These are phyloP conservation scores for Trichopoda pennipes DNA, from an alignment of 2,888 invertebrate species.

Conservation along the genomic window DNA sequence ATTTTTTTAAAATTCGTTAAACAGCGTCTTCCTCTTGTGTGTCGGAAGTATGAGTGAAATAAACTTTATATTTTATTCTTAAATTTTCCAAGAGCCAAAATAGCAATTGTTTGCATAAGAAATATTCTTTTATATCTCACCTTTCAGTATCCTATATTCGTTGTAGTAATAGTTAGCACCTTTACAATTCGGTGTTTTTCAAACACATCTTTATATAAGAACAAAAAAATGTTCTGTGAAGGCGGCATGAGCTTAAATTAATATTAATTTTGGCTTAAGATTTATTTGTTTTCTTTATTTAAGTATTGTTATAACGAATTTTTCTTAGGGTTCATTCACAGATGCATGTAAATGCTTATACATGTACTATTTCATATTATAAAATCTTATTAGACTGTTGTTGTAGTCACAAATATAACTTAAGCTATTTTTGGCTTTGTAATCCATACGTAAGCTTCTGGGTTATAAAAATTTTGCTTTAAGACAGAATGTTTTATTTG, in stretches of 20 bases:
- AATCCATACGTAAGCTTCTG: too few species aligned
- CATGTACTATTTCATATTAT: too few species aligned
- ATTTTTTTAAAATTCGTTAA: conserved; percentile 56
- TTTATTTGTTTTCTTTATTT: background rate
- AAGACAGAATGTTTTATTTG: too few species aligned
- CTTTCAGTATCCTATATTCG: background rate
- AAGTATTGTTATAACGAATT: conserved; percentile 47
- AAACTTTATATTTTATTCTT: background rate
- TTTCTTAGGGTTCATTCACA: background rate
- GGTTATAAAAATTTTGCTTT: too few species aligned
- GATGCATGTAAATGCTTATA: background rate
- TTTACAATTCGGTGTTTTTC: background rate
- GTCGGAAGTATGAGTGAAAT: background rate
- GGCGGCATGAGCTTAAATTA: background rate
- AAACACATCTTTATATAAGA: background rate
- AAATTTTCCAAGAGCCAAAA: conserved; percentile 31
- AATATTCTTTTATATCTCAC: background rate
- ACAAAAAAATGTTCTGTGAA: background rate
- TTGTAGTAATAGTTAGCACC: conserved; percentile 11
- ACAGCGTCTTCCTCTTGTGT: conserved; percentile 29
- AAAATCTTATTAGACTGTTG: too few species aligned
- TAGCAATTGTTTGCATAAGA: conserved; percentile 7
- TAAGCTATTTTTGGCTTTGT: too few species aligned
- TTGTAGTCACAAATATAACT: too few species aligned
- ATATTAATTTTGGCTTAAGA: background rate